phyloP scores from a whole-genome alignment of 2,888 invertebrate species.

The Diplolepis rosae region DNA sequence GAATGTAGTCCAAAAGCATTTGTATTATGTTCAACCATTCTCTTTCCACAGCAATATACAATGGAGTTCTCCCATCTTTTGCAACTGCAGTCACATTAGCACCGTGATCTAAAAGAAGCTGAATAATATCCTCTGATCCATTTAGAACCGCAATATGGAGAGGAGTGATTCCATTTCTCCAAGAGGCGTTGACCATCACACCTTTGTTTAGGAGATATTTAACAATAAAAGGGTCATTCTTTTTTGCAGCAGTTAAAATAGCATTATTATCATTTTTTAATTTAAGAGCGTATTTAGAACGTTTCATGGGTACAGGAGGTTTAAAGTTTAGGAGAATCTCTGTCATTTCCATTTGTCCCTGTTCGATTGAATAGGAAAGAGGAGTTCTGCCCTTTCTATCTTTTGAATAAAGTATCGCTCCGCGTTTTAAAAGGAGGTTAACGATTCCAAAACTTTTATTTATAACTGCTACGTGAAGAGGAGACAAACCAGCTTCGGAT shows the following conservation, averaged over 20 bases:
- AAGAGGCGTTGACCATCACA: not conserved
- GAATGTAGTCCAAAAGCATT: not conserved
- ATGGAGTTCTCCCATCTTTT: not conserved
- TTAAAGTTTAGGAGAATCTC: not conserved
- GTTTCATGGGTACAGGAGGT: too few relatives aligned
- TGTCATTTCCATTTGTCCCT: not conserved
- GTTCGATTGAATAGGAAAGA: constrained; percentile 1
- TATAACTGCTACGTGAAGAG: constrained; percentile 86
- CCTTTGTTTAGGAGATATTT: not conserved
- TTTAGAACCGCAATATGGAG: not conserved
- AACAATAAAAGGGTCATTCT: not conserved
- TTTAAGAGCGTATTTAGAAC: not conserved
- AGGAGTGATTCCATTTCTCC: constrained; percentile 3
- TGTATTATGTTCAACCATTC: not conserved
- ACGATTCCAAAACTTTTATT: constrained; percentile 88
- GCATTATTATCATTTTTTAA: not conserved
- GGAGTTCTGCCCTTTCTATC: not conserved
- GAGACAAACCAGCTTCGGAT: constrained; percentile 55
- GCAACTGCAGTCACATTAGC: not conserved
- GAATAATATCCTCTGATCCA: not conserved
- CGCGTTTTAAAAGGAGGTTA: constrained; percentile 81
- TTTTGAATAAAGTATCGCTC: constrained; percentile 73
- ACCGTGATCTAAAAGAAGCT: not conserved
- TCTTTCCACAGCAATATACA: not conserved
- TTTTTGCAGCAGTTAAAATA: constrained; percentile 6